Percentiles rank a stretch among this genome's conserved stretches.
These are phyloP conservation scores for Paraescarpia echinospica DNA, from an alignment of 1,140 invertebrate species.

Conservation along the genomic window DNA sequence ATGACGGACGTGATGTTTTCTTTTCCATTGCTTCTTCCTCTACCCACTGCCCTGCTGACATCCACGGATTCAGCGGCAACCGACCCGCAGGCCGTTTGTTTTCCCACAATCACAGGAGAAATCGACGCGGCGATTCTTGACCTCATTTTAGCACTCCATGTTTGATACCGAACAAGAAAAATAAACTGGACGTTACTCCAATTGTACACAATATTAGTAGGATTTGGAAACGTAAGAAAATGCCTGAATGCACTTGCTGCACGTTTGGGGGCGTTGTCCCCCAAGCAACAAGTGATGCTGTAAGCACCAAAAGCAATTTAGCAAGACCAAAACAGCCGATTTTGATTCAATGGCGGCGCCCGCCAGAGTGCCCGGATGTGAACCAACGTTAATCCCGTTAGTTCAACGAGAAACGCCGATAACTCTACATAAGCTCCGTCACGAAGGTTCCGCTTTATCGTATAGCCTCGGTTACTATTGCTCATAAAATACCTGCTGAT, in stretches of 20 bases:
- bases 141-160: conserved; percentile 4
- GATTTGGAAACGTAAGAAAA: background rate
- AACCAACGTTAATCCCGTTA: background rate
- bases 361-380: background rate
- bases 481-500: no score
- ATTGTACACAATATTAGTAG: conserved; percentile 1
- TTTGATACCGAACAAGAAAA: background rate
- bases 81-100: background rate
- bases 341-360: background rate
- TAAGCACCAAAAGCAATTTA: background rate
- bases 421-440: background rate
- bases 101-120: background rate
- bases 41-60: conserved; percentile 3
- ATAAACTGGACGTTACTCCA: background rate
- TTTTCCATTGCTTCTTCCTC: background rate
- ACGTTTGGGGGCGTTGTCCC: conserved; percentile 2
- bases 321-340: background rate
- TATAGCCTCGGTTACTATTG: background rate
- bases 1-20: background rate
- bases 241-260: background rate
- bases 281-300: background rate
- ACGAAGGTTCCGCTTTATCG: no score
- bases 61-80: background rate
- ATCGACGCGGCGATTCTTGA: background rate
- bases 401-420: background rate